These are phyloP conservation scores for Chionoecetes opilio DNA, from an alignment of 1,140 invertebrate genomes.

Conservation along the genomic window DNA sequence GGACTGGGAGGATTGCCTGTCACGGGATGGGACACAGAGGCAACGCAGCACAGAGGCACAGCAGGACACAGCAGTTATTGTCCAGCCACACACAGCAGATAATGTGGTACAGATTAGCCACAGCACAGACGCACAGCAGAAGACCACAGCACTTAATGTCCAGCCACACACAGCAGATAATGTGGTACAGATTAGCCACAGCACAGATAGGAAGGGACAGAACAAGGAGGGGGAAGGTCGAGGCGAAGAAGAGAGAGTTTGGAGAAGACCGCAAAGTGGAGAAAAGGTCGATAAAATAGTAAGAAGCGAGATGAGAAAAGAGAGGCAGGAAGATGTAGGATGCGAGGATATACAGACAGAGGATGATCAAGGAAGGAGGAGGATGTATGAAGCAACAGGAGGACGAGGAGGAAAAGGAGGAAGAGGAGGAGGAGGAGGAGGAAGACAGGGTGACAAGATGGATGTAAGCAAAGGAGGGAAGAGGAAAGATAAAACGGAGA, in stretches of 20 bases:
- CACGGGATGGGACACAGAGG: background rate
- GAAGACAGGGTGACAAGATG: background rate
- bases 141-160: no score
- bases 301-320: background rate
- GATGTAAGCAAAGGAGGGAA: background rate
- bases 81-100: no score
- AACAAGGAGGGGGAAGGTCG: background rate
- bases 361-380: no score
- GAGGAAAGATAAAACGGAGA: no score
- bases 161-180: no score
- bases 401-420: background rate
- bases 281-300: background rate
- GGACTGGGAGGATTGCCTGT: constrained; percentile 43
- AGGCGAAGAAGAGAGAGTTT: background rate
- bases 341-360: no score
- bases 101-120: background rate
- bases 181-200: no score
- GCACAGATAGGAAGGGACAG: no score
- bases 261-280: no score
- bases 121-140: no score
- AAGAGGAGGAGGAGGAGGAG: constrained; percentile 1
- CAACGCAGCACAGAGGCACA: no score
- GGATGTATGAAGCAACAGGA: background rate
- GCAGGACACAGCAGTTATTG: no score
- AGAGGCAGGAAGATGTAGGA: background rate